Evolutionary conservation across 2,113 vertebrate species (phyloP).

Genomic region (Crotalus tigris): DNA sequence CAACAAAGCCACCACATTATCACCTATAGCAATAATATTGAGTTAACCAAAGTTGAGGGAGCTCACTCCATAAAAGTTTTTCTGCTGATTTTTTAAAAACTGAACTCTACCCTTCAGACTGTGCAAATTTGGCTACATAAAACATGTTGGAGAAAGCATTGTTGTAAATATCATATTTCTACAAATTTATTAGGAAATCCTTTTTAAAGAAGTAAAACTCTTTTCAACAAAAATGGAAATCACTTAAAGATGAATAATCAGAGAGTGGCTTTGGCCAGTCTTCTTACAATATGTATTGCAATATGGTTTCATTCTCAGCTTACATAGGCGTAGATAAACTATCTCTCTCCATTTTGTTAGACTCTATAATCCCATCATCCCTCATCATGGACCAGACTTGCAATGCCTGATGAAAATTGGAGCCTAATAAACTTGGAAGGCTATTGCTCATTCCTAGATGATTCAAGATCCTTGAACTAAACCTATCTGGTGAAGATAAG

Average conservation of each 20-base stretch:
- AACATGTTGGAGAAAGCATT: neutral
- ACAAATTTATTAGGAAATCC: neutral
- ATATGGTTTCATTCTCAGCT: neutral
- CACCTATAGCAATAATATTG: neutral
- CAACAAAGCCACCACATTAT: neutral
- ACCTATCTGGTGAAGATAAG: neutral
- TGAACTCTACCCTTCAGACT: neutral
- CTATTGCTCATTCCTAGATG: neutral
- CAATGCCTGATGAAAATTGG: neutral
- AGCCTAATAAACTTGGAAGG: no score
- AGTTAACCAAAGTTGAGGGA: neutral
- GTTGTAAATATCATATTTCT: neutral
- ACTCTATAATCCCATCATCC: neutral
- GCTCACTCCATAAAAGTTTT: neutral
- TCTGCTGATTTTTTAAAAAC: neutral
- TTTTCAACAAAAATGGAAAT: neutral
- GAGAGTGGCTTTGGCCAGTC: neutral
- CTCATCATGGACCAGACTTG: neutral
- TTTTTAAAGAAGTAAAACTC: neutral
- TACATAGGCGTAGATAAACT: neutral
- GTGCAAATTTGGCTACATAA: neutral
- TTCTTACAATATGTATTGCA: neutral
- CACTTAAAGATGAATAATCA: neutral
- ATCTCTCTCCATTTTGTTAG: neutral
- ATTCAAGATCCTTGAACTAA: neutral